Conservation (phyloP, 1,140 invertebrate species). For the Melanaphis sacchari region DNA sequence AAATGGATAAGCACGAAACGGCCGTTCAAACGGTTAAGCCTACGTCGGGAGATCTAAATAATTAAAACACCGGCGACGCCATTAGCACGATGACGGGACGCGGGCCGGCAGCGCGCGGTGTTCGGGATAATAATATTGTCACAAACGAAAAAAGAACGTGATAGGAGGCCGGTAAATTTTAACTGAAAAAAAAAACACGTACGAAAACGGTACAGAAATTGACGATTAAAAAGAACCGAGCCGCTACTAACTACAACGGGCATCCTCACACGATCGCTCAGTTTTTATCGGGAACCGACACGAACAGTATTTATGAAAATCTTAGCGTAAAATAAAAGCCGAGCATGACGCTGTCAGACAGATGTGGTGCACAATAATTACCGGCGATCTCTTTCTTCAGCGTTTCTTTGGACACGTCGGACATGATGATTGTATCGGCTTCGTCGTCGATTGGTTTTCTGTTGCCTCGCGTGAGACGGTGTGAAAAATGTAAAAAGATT, state of each 20-base stretch:
- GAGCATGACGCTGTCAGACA: no score
- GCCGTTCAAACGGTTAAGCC: background rate
- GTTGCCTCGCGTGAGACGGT: background rate
- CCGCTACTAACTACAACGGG: background rate
- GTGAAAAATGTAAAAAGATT: background rate
- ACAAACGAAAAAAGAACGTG: background rate
- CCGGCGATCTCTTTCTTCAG: conserved; percentile 75
- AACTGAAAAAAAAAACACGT: background rate
- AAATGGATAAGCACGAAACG: background rate
- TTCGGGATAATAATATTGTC: background rate
- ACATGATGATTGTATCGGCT: conserved; percentile 65
- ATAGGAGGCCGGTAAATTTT: background rate
- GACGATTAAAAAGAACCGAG: background rate
- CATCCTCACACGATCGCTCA: background rate
- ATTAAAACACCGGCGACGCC: background rate
- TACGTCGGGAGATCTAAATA: background rate
- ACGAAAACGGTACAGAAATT: background rate
- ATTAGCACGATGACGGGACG: background rate
- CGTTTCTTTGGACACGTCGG: conserved; percentile 74
- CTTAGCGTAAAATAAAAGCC: background rate
- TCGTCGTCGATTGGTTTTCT: background rate
- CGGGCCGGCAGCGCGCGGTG: background rate
- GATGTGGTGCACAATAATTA: conserved; percentile 63
- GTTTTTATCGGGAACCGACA: background rate
- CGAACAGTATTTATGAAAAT: background rate